Conservation (phyloP, 1,140 invertebrate genomes). For the Stratiolaelaps scimitus region DNA sequence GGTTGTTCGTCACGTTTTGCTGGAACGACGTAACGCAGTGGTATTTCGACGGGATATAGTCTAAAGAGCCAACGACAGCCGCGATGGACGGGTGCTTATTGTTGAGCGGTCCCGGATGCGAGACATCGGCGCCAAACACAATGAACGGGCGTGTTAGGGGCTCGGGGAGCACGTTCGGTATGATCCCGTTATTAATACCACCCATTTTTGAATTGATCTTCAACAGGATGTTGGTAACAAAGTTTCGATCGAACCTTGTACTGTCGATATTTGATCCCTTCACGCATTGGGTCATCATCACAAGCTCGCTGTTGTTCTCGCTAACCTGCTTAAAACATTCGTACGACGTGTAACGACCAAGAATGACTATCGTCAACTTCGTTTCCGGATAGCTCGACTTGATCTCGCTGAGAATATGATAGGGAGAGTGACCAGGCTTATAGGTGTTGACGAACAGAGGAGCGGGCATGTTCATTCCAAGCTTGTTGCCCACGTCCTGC, state of each 20-base stretch:
- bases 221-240: slow-evolving; percentile 10
- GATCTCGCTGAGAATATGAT: slow-evolving; percentile 7
- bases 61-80: slow-evolving; percentile 46
- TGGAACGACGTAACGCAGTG: slow-evolving; percentile 31
- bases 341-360: background rate
- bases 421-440: no score
- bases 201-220: slow-evolving; percentile 76
- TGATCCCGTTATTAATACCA: slow-evolving; percentile 61
- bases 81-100: slow-evolving; percentile 62
- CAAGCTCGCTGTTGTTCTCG: slow-evolving; percentile 2
- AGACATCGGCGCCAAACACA: slow-evolving; percentile 73
- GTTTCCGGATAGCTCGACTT: background rate
- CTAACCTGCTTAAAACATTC: slow-evolving; percentile 13
- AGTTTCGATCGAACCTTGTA: background rate
- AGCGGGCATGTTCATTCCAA: slow-evolving; percentile 7
- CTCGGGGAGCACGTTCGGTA: background rate
- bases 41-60: slow-evolving; percentile 33
- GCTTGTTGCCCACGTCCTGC: background rate
- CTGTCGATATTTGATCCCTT: background rate
- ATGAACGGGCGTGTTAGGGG: slow-evolving; percentile 45
- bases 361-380: background rate
- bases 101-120: slow-evolving; percentile 63
- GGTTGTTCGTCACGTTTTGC: slow-evolving; percentile 14
- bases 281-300: slow-evolving; percentile 10
- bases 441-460: slow-evolving; percentile 18